Evolutionary conservation across 1,140 invertebrate genomes (phyloP).

Genomic region (Heliothis subflexa): DNA sequence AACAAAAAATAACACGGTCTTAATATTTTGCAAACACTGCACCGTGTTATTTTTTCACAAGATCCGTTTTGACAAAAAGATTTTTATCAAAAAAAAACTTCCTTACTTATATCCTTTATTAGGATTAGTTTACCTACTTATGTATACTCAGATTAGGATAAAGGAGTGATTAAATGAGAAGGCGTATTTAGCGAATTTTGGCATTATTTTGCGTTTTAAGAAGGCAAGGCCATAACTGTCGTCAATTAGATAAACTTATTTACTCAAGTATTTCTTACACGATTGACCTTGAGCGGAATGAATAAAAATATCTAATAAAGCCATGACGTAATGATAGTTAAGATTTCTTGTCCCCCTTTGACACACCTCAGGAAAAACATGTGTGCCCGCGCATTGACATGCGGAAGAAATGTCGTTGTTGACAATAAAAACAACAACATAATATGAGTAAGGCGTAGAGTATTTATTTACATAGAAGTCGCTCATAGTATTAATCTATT

Average conservation of each 20-base stretch:
- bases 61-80: no score
- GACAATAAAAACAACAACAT: background rate
- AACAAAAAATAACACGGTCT: no score
- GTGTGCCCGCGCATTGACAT: background rate
- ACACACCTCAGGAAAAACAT: conserved; percentile 22
- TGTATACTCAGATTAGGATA: no score
- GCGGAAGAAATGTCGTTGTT: background rate
- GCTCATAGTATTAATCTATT: background rate
- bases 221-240: background rate
- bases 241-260: conserved; percentile 5
- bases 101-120: no score
- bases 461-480: background rate
- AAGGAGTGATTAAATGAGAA: no score
- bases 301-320: conserved; percentile 11
- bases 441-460: background rate
- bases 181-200: background rate
- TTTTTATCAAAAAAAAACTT: no score
- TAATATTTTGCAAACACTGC: no score
- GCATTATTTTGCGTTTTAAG: background rate
- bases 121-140: no score
- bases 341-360: background rate
- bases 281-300: background rate
- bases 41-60: no score
- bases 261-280: background rate
- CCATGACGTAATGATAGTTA: background rate